These are phyloP conservation scores for Conopomorpha cramerella DNA, from an alignment of 1,140 invertebrate genomes.

Conservation along the genomic window DNA sequence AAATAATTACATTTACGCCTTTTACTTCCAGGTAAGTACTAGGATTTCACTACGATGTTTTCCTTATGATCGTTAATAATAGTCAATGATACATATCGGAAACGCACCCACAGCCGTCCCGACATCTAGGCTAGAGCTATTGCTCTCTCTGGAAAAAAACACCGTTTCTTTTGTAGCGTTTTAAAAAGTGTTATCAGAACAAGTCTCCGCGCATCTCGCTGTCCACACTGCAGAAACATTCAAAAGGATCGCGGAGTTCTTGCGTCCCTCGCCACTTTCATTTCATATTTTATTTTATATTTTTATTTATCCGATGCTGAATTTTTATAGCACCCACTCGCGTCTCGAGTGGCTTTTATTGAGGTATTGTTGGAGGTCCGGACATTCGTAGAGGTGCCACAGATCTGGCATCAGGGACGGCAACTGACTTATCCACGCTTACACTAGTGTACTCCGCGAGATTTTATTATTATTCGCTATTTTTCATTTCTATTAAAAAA, in stretches of 20 bases:
- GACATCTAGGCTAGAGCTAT: neutral
- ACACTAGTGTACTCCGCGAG: no score
- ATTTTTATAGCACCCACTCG: slow-evolving; percentile 35
- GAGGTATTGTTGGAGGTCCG: no score
- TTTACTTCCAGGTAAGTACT: no score
- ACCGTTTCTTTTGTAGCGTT: no score
- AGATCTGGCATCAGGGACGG: no score
- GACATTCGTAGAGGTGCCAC: no score
- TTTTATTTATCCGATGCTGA: slow-evolving; percentile 48
- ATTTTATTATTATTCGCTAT: no score
- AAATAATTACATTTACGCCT: no score
- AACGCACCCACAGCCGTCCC: neutral
- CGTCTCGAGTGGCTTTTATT: slow-evolving; percentile 33
- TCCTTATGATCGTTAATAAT: neutral
- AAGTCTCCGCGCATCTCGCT: slow-evolving; percentile 13
- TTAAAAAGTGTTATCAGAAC: no score
- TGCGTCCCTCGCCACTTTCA: slow-evolving; percentile 47
- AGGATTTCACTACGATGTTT: no score
- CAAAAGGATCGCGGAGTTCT: slow-evolving; percentile 46
- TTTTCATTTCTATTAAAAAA: no score
- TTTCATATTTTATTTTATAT: slow-evolving; percentile 56
- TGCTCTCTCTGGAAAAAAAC: neutral
- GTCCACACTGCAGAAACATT: slow-evolving; percentile 30
- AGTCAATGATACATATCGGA: neutral
- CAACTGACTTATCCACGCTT: no score